Base-by-base conservation (phyloP, 2,113 vertebrate species). In the Indicator indicator region DNA sequence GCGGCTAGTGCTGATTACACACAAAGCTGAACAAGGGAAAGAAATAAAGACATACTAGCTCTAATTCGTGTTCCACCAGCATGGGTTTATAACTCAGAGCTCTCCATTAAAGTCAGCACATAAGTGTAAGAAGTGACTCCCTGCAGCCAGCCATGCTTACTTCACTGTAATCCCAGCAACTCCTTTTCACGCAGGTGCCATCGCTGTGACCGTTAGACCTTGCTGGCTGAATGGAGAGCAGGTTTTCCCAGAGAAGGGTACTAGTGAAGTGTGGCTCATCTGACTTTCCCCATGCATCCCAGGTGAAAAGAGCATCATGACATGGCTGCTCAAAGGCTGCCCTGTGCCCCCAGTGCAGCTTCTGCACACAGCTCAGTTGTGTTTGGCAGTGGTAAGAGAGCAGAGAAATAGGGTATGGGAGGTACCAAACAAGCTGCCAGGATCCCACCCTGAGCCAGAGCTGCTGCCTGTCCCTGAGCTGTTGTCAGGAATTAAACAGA, bases 181-280 rank as follows among this genome's bases (percentile, higher is more conserved):
- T 54, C 1, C 73, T 91, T 74, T 88, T 83, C 83, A 67, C 2
- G 1, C 0, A 0, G 5, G 10, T 40, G 46, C 73, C 15, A 0
- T 30, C 32, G 12, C 71, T 85, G 72, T 58, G 30, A 59, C 78
- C 82, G 32, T 86, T 94, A 74, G 62, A 79, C 42, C 36, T 46
- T 62, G 46, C 18, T 0, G 0, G 16, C 17, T 69, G 68, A 79
- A 52, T 1, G n/a, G 55, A 95, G 77, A 77, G 33, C 26, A 42
- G 44, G 7, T 93, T 60, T 84, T 69, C 46, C 48, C 87, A 32
- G 50, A 89, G 50, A 65, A 69, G 5, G 15, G 5, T 42, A 26
- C 44, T 46, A 69, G 60, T 0, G 4, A 76, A 85, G n/a, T 0
- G 0, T 16, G n/a, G 74, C n/a, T 71, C 58, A 83, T 48, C 7